Evolutionary conservation across 2,797 vertebrate species (phyloP).

Genomic region (Choloepus didactylus): DNA sequence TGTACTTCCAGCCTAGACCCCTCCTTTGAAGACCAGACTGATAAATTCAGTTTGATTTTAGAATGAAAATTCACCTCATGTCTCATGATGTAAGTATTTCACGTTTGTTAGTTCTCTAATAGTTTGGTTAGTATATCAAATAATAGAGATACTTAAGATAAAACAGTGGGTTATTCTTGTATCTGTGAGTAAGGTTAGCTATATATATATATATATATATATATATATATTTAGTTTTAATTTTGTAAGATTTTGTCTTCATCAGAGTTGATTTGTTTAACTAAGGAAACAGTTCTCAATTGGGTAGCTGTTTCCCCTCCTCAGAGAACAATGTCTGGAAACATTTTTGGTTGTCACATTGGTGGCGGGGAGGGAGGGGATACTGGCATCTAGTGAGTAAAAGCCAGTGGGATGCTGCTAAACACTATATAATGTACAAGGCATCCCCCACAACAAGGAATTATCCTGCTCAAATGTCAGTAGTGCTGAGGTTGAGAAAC

Average conservation of each 20-base stretch:
- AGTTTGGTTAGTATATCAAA: conserved; percentile 74
- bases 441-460: neutral
- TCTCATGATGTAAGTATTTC: neutral
- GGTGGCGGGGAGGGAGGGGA: neutral
- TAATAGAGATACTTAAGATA: conserved; percentile 76
- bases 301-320: neutral
- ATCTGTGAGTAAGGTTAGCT: conserved; percentile 36
- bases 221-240: neutral
- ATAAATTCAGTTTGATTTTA: neutral
- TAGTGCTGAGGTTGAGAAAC: neutral
- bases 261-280: neutral
- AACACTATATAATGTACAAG: neutral
- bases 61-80: neutral
- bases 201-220: conserved; percentile 37
- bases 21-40: neutral
- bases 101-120: conserved; percentile 30
- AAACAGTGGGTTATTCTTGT: conserved; percentile 28
- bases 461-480: neutral
- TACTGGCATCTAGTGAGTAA: neutral
- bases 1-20: neutral
- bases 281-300: neutral
- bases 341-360: neutral
- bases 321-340: neutral
- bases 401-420: neutral
- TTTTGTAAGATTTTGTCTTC: conserved; percentile 16